Evolutionary conservation across 2,888 invertebrate species (phyloP).

Genomic region (Stegana nigrithorax): DNA sequence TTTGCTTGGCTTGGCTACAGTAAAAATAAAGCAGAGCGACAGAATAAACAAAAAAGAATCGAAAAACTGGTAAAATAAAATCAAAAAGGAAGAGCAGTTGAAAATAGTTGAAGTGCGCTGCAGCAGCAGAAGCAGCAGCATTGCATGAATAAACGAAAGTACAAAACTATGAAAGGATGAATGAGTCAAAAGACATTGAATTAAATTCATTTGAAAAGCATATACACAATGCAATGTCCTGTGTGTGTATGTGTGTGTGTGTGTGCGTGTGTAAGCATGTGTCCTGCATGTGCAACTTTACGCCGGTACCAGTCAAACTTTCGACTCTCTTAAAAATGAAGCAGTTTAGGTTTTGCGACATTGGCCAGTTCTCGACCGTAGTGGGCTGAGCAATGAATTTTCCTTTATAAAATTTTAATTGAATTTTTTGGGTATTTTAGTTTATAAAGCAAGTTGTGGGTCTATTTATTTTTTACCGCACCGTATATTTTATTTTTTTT

Average conservation of each 20-base stretch:
- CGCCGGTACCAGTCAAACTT: not conserved
- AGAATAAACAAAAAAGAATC: not conserved
- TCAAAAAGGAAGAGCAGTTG: not conserved
- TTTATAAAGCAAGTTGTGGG: slow-evolving; percentile 22
- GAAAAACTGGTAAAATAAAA: not conserved
- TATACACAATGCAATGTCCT: slow-evolving; percentile 10
- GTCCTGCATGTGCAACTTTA: not conserved
- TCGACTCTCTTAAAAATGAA: not conserved
- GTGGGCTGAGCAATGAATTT: no score
- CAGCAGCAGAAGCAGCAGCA: no score
- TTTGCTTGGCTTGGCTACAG: not conserved
- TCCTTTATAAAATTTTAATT: slow-evolving; percentile 57
- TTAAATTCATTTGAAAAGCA: slow-evolving; percentile 55
- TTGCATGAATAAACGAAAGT: slow-evolving; percentile 7
- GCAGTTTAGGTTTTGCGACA: slow-evolving; percentile 2
- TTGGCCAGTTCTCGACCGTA: no score
- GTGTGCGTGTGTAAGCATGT: not conserved
- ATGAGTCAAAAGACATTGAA: slow-evolving; percentile 59
- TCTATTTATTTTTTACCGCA: no score
- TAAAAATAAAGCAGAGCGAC: not conserved
- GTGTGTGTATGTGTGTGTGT: not conserved
- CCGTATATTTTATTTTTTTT: no score
- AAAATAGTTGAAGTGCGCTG: slow-evolving; percentile 6
- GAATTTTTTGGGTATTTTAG: slow-evolving; percentile 49
- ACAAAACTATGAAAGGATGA: slow-evolving; percentile 26